phyloP scores from a whole-genome alignment of 2,888 invertebrate species.

The Xylophagus ater region DNA sequence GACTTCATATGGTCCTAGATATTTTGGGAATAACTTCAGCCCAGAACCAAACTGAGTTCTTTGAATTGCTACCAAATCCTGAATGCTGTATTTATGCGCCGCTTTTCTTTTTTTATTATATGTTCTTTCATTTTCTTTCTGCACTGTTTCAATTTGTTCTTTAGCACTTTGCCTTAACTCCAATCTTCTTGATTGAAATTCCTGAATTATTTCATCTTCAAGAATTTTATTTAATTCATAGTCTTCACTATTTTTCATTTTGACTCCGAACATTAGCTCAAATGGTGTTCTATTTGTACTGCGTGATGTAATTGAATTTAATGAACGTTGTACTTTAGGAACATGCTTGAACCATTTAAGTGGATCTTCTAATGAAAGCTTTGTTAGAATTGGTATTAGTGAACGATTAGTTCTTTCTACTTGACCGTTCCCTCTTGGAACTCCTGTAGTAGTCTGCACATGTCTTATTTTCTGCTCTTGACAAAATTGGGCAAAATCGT shows the following conservation, averaged over 20 bases:
- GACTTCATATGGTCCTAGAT: conserved; percentile 15
- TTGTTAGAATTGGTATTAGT: conserved; percentile 18
- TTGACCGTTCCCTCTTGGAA: conserved; percentile 31
- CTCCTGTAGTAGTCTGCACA: conserved; percentile 18
- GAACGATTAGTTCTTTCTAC: conserved; percentile 25
- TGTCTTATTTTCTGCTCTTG: conserved; percentile 26
- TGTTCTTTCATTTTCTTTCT: conserved; percentile 10
- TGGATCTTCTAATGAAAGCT: not conserved
- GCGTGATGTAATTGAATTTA: conserved; percentile 1
- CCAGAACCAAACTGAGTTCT: conserved; percentile 17
- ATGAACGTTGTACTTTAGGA: not conserved
- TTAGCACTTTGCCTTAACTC: conserved; percentile 9
- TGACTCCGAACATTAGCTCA: conserved; percentile 8
- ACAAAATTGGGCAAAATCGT: conserved; percentile 28
- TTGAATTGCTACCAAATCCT: conserved; percentile 17
- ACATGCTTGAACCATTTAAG: conserved; percentile 1
- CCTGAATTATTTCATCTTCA: conserved; percentile 1
- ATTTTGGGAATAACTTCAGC: conserved; percentile 13
- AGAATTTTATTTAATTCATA: conserved; percentile 7
- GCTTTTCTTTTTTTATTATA: conserved; percentile 2
- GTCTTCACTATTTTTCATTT: conserved; percentile 9
- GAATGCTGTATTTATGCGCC: not conserved
- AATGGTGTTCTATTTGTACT: conserved; percentile 6
- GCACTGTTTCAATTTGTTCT: conserved; percentile 18
- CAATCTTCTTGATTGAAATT: conserved; percentile 4